phyloP scores from a whole-genome alignment of 2,797 vertebrate species.

The Siniperca undulata region DNA sequence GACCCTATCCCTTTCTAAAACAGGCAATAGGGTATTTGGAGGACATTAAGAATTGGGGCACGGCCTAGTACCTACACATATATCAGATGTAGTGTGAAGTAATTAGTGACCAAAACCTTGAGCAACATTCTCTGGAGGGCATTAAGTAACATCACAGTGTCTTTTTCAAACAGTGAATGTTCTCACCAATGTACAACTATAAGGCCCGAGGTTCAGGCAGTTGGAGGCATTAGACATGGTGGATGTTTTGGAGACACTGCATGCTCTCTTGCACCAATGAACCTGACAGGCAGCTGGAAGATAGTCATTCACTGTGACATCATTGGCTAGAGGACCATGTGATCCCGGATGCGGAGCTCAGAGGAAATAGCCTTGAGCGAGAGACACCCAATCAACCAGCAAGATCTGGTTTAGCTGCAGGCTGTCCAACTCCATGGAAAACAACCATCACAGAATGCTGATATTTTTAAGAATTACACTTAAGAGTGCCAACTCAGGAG shows the following conservation, averaged over 20 bases:
- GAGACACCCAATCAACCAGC: constrained; percentile 60
- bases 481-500: background rate
- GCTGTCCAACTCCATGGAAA: constrained; percentile 55
- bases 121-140: constrained; percentile 18
- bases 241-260: constrained; percentile 41
- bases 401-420: constrained; percentile 46
- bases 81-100: constrained; percentile 22
- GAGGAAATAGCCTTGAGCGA: constrained; percentile 57
- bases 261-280: constrained; percentile 55
- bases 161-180: constrained; percentile 2
- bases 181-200: background rate
- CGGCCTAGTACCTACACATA: background rate
- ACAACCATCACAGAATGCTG: constrained; percentile 7
- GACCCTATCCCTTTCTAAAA: constrained; percentile 79
- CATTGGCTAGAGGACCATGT: constrained; percentile 63
- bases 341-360: constrained; percentile 26
- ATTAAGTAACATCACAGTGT: background rate
- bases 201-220: constrained; percentile 7
- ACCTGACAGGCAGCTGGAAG: constrained; percentile 58
- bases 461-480: background rate
- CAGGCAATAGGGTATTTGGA: constrained; percentile 74
- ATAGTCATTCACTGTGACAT: constrained; percentile 59
- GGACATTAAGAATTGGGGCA: constrained; percentile 63
- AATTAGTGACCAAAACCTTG: constrained; percentile 7
- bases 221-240: constrained; percentile 19